These are phyloP conservation scores for Drosophila ambigua DNA, from an alignment of 1,140 invertebrate species.

Conservation along the genomic window DNA sequence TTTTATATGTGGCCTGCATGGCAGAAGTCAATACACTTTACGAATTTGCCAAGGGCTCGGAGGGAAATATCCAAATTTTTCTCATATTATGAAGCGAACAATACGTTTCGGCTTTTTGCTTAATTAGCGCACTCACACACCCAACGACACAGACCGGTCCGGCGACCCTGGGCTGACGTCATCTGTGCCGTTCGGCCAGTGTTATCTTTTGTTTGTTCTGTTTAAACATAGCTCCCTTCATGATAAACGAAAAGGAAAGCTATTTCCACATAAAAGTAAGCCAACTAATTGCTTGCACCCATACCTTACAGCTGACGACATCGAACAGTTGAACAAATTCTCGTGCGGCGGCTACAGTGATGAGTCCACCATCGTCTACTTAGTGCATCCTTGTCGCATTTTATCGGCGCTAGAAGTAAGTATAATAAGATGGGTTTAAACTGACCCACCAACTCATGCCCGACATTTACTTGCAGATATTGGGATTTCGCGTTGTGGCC, in stretches of 20 bases:
- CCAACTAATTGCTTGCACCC: slow-evolving; percentile 26
- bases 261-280: slow-evolving; percentile 27
- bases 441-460: slow-evolving; percentile 13
- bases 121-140: slow-evolving; percentile 64
- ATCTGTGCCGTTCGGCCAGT: slow-evolving; percentile 27
- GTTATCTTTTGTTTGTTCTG: slow-evolving; percentile 63
- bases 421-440: slow-evolving; percentile 10
- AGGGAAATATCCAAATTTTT: slow-evolving; percentile 23
- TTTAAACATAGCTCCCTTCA: slow-evolving; percentile 44
- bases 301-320: slow-evolving; percentile 88
- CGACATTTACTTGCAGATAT: slow-evolving; percentile 85
- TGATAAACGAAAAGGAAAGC: slow-evolving; percentile 35
- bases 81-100: slow-evolving; percentile 42
- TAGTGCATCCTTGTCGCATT: slow-evolving; percentile 93
- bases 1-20: slow-evolving; percentile 26
- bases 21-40: slow-evolving; percentile 57
- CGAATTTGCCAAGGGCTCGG: background rate
- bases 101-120: slow-evolving; percentile 38
- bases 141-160: slow-evolving; percentile 21
- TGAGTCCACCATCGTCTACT: slow-evolving; percentile 91
- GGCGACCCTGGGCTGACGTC: slow-evolving; percentile 56
- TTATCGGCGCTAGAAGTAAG: slow-evolving; percentile 91
- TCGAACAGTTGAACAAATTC: slow-evolving; percentile 91
- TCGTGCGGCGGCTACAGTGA: slow-evolving; percentile 92
- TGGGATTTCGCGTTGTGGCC: slow-evolving; percentile 93